Evolutionary conservation across 2,797 vertebrate species (phyloP), one percentile per base, ranked within the genome.

Genomic region (Enteromius paludinosus): DNA sequence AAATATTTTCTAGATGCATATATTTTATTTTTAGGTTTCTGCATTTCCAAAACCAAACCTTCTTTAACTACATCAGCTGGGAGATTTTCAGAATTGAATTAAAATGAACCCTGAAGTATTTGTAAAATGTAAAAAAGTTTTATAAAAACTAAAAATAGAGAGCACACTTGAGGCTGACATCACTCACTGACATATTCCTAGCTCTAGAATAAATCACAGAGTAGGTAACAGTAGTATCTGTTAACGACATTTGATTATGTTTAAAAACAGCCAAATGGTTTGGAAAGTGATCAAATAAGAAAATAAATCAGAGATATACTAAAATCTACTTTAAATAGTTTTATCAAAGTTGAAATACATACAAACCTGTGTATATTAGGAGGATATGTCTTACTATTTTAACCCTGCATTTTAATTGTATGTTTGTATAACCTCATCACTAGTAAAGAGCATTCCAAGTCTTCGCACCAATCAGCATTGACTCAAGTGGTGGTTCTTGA

Each of bases 401-500:
- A 90, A 92, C 89, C 86, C 90, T 90, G 88, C 87, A 90, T 92
- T 89, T 89, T 92, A 91, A 95, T 93, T 86, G 89, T 91, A 92
- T 91, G 89, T 93, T 93, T 90, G 85, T 88, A 82, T 88, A 89
- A 87, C 88, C 87, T 86, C 87, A 80, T 87, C 88, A 88, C 87
- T 87, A 85, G 84, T 89, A 92, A 88, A 92, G 93, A 91, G 92
- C 90, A 91, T 88, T 90, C 84, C n/a, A 80, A 59, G 88, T 91
- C 89, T 89, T 92, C 90, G 90, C 88, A 92, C 93, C 92, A 94
- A 91, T 95, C 92, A 92, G 91, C 88, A 87, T 89, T 87, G 90
- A 92, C 93, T 94, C 91, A 92, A 94, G 94, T 94, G 90, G 92
- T 90, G 91, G 91, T 94, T 93, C 92, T 94, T 94, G 93, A 94